phyloP scores from a whole-genome alignment of 2,113 vertebrate genomes.

The Haliaeetus leucogaster region DNA sequence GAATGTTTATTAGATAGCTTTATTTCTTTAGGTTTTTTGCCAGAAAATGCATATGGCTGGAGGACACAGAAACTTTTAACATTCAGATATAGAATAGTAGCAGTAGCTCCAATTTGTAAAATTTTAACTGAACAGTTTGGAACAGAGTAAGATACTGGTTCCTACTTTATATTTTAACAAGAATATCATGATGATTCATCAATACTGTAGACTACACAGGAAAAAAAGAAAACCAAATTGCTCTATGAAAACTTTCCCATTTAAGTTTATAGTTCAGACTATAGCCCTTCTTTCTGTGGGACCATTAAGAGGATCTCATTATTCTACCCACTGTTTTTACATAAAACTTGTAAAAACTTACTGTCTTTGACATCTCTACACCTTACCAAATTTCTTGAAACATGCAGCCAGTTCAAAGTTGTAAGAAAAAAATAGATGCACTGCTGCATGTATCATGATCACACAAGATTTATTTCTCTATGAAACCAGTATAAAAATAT shows the following conservation, averaged over 20 bases:
- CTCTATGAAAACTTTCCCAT: background rate
- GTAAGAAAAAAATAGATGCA: background rate
- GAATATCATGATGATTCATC: background rate
- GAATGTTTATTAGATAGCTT: background rate
- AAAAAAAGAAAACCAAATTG: background rate
- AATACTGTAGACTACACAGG: background rate
- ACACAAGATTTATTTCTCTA: background rate
- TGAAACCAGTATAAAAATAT: conserved; percentile 28
- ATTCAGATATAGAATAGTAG: background rate
- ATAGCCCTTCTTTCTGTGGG: background rate
- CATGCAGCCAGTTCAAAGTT: background rate
- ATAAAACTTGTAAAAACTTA: background rate
- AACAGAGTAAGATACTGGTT: background rate
- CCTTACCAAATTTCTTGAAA: background rate
- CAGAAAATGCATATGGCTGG: background rate
- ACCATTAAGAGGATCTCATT: background rate
- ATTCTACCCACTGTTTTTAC: background rate
- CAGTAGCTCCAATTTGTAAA: background rate
- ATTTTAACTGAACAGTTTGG: background rate
- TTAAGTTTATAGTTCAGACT: background rate
- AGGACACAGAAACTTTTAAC: background rate
- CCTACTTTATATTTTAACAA: background rate
- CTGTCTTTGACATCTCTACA: background rate
- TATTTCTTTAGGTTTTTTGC: background rate
- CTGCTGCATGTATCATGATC: background rate